Percentiles rank a stretch among this genome's conserved stretches.
phyloP scores from a whole-genome alignment of 2,113 vertebrate species.

The Marmota monax region DNA sequence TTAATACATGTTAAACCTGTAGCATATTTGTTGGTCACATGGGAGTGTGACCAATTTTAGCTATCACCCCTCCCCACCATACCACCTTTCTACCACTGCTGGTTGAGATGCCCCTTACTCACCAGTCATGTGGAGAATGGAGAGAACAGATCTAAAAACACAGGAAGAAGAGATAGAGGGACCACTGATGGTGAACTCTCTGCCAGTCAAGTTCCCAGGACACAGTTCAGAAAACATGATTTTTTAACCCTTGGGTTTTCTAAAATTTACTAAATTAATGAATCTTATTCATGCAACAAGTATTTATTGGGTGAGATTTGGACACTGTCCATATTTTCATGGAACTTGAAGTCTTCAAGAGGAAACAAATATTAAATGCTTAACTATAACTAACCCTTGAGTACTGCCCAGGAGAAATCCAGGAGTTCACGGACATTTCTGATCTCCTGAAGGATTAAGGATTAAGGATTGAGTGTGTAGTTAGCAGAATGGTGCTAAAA shows the following conservation, averaged over 20 bases:
- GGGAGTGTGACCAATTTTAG: background rate
- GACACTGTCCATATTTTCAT: background rate
- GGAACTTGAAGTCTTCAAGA: background rate
- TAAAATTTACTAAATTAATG: background rate
- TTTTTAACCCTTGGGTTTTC: background rate
- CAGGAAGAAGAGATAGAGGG: background rate
- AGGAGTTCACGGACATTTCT: background rate
- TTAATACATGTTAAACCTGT: background rate
- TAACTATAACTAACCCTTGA: background rate
- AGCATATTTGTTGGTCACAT: background rate
- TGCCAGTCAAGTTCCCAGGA: background rate
- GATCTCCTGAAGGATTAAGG: background rate
- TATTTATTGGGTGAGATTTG: constrained; percentile 28
- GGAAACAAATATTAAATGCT: constrained; percentile 36
- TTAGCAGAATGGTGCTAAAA: background rate
- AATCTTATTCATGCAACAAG: background rate
- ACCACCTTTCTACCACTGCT: background rate
- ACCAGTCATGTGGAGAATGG: background rate
- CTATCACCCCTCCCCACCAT: background rate
- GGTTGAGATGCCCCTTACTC: background rate
- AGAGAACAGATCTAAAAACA: background rate
- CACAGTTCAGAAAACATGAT: background rate
- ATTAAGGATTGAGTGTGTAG: background rate
- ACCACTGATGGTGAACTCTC: background rate
- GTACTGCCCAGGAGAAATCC: background rate